Base-by-base conservation (phyloP, 2,797 vertebrate genomes). In the Poecilia gillii region DNA sequence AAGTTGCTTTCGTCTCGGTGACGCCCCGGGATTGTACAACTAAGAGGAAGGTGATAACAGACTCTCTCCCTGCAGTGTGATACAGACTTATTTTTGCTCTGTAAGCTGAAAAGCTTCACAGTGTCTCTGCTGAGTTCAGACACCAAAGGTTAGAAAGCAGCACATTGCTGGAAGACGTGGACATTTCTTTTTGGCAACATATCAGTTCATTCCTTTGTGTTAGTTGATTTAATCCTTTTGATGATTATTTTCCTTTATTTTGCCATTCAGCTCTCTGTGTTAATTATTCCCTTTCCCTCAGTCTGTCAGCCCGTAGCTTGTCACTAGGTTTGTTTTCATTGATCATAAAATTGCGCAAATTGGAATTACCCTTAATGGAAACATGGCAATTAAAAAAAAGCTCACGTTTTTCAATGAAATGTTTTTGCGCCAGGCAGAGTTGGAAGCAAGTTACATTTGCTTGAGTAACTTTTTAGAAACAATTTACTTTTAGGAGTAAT, bases 1-100 rank as follows among this genome's bases (percentile, higher is more conserved):
- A 88, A 92, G 92, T 93, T 88, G 85, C 91, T 94, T 92, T 94
- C 43, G 85, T 92, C 91, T 91, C 76, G 81, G 85, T 89, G 81
- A 84, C 47, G 82, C 90, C 84, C 77, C 75, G 33, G 87, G 89
- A 88, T 11, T 28, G 75, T 73, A 8, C 25, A 57, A 81, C 86
- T 81, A 75, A 81, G 59, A 84, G 76, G 72, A 85, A 81, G 81
- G 78, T 78, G 83, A 68, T 82, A 72, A 79, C 46, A 81, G 72
- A 82, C 45, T 41, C 33, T 72, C 71, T 62, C 36, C 68, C 20
- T 46, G 31, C 49, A 23, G 33, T 11, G 68, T 74, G 74, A 81
- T 46, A 80, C 20, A 8, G 66, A 62, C 62, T 77, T 83, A 28
- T 70, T 77, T 80, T 53, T 72, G 55, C 72, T 80, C 33, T 23